phyloP scores from a whole-genome alignment of 2,888 invertebrate genomes.

The Crocallis elinguaria region DNA sequence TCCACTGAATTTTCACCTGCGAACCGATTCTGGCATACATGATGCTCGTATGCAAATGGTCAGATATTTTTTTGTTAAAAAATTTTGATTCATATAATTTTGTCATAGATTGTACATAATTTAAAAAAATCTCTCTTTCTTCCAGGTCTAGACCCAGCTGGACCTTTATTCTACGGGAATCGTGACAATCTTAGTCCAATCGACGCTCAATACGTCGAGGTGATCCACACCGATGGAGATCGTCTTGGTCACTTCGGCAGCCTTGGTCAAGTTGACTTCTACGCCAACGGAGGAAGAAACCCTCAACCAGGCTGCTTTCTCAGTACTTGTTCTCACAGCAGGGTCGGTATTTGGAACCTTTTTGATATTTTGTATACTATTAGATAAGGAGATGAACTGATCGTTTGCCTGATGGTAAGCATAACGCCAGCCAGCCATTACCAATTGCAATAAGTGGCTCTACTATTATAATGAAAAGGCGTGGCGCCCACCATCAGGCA shows the following conservation, averaged over 20 bases:
- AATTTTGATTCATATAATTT: no score
- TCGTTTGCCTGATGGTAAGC: no score
- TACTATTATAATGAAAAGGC: no score
- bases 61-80: no score
- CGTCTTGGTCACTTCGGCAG: constrained; percentile 53
- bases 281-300: constrained; percentile 62
- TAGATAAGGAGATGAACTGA: no score
- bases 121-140: neutral
- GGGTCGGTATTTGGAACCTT: constrained; percentile 38
- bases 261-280: constrained; percentile 56
- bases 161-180: constrained; percentile 55
- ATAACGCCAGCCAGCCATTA: no score
- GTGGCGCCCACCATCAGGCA: no score
- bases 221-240: constrained; percentile 64
- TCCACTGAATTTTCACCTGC: no score
- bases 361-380: neutral
- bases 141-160: constrained; percentile 64
- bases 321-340: constrained; percentile 60
- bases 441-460: no score
- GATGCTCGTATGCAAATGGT: no score
- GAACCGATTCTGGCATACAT: no score
- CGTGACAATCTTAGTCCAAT: constrained; percentile 45
- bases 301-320: constrained; percentile 59
- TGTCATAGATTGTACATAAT: no score
- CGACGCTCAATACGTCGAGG: constrained; percentile 57